These are phyloP conservation scores for Caenorhabditis doughertyi DNA, from an alignment of 2,888 invertebrate species.

Conservation along the genomic window DNA sequence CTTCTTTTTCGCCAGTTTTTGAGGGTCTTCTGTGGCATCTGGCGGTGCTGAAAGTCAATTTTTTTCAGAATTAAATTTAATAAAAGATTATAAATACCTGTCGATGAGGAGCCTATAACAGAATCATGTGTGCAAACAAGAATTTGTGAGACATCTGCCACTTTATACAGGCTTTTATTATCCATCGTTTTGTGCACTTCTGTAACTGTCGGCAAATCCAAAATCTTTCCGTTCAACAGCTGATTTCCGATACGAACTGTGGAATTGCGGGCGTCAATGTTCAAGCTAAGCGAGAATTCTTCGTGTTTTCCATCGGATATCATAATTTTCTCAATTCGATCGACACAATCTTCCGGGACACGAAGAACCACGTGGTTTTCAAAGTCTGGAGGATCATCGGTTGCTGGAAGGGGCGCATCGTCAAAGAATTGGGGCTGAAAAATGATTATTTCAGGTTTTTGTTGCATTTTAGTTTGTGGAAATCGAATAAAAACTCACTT, in stretches of 20 bases:
- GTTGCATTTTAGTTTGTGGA: background rate
- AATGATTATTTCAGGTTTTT: background rate
- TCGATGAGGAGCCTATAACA: constrained; percentile 21
- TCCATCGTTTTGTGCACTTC: constrained; percentile 92
- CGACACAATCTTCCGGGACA: constrained; percentile 76
- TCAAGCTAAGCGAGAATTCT: constrained; percentile 73
- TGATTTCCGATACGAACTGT: constrained; percentile 74
- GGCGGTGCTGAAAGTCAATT: background rate
- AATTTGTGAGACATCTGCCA: constrained; percentile 95
- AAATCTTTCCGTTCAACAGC: constrained; percentile 73
- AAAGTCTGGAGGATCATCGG: constrained; percentile 76
- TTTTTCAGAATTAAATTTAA: background rate
- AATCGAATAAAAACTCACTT: constrained; percentile 31
- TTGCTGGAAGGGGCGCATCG: constrained; percentile 20
- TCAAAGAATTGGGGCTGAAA: constrained; percentile 47
- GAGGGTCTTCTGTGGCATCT: constrained; percentile 32
- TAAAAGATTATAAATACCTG: too few relatives aligned
- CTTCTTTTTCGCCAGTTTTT: constrained; percentile 42
- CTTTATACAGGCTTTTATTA: constrained; percentile 96
- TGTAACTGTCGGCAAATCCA: constrained; percentile 79
- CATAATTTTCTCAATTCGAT: constrained; percentile 68
- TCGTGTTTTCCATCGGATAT: constrained; percentile 61
- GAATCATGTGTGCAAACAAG: constrained; percentile 72
- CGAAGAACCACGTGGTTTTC: constrained; percentile 79
- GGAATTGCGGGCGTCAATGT: constrained; percentile 74